Conservation (phyloP, 2,888 invertebrate species). For the Lobophora halterata region DNA sequence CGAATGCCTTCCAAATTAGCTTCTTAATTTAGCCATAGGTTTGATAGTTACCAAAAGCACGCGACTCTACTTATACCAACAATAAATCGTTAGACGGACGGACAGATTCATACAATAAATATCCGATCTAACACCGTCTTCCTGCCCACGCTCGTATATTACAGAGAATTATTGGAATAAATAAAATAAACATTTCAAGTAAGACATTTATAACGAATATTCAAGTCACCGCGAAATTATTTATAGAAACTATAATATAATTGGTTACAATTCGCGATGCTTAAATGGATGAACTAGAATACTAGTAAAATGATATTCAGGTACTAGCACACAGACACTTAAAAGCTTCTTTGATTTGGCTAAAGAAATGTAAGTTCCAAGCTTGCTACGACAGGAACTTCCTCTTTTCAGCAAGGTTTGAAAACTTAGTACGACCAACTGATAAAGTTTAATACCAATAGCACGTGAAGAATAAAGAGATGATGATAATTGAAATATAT, state of each 20-base stretch:
- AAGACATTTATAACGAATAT: constrained; percentile 67
- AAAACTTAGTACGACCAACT: no score
- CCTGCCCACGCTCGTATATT: constrained; percentile 74
- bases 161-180: constrained; percentile 72
- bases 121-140: constrained; percentile 74
- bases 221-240: constrained; percentile 57
- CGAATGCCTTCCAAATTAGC: constrained; percentile 28
- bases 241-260: constrained; percentile 46
- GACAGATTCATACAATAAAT: constrained; percentile 71
- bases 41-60: constrained; percentile 38
- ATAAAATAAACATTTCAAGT: constrained; percentile 76
- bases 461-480: no score
- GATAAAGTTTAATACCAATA: no score
- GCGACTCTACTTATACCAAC: constrained; percentile 41
- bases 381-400: no score
- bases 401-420: no score
- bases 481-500: no score
- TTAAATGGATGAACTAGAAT: constrained; percentile 15
- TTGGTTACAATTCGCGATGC: constrained; percentile 38
- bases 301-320: no score
- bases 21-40: constrained; percentile 29
- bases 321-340: no score
- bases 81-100: constrained; percentile 70
- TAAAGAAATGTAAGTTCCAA: no score
- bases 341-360: no score